A percentile compares a stretch with the other conserved stretches of the same genome.
Evolutionary conservation across 2,888 invertebrate genomes (phyloP).

Genomic region (Drosophila setosimentum): DNA sequence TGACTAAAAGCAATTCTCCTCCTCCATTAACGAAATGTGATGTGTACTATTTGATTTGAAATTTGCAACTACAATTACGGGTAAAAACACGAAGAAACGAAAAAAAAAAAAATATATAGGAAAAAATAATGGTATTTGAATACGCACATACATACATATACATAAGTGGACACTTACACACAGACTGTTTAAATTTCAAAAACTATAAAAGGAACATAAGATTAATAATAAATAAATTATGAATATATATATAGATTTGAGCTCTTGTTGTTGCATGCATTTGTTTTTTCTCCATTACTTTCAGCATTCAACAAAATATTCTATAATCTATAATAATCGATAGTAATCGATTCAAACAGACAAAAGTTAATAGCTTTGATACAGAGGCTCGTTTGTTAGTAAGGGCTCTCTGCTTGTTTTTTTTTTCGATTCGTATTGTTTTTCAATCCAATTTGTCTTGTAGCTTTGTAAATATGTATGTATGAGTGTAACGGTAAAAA

Average conservation of each 20-base stretch:
- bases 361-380: conserved; percentile 34
- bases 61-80: conserved; percentile 76
- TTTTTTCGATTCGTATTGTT: conserved; percentile 4
- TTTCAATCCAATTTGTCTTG: conserved; percentile 17
- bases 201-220: conserved; percentile 6
- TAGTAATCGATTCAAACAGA: neutral
- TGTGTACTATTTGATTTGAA: conserved; percentile 66
- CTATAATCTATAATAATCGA: conserved; percentile 12
- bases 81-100: conserved; percentile 58
- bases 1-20: conserved; percentile 10
- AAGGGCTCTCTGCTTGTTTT: neutral
- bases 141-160: conserved; percentile 30
- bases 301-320: conserved; percentile 33
- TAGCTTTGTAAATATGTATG: conserved; percentile 56
- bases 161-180: conserved; percentile 31
- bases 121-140: conserved; percentile 24
- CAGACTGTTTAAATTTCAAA: conserved; percentile 53
- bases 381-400: conserved; percentile 16
- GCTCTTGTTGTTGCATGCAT: conserved; percentile 62
- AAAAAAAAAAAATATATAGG: conserved; percentile 17
- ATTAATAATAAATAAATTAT: conserved; percentile 34
- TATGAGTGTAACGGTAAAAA: conserved; percentile 34
- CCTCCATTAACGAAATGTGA: conserved; percentile 62
- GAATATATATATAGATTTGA: conserved; percentile 49
- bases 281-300: conserved; percentile 47